Base-by-base conservation (phyloP, 1,140 invertebrate genomes). In the Galleria mellonella region DNA sequence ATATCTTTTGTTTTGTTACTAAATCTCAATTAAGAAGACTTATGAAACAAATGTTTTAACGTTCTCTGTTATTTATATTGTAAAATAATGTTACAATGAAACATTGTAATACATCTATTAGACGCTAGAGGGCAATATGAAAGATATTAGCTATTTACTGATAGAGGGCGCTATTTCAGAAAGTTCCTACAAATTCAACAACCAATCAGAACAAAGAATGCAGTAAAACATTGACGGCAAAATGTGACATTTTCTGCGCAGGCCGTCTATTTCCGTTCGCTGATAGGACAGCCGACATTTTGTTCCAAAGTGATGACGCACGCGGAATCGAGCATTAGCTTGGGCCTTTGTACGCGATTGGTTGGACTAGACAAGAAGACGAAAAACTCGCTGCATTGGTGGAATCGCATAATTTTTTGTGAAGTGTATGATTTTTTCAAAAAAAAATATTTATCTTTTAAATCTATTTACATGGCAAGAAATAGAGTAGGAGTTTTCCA, bases 251-350 rank as follows among this genome's bases (percentile, higher is more conserved):
- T 53, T 74, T 63, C 68, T 69, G 72, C 76, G 76, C 81, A 79
- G 72, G 72, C 65, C 70, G 67, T 48, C 57, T 75, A 76, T 81
- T 77, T 77, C 62, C 58, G 62, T 64, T 69, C 61, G 66, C 14
- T 72, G 71, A 75, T 81, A 79, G 72, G 76, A 23, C 48, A 61
- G 65, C 63, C 46, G 74, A 81, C 77, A 81, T 83, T 76, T 84
- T 84, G 76, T 75, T 76, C 72, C 62, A 53, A 53, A 47, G 43
- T 50, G 53, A 59, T 69, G 68, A 75, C 72, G 70, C 66, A 71
- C 51, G 51, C 55, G 27, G 56, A 46, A 66, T 62, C 55, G 44
- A 43, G 31, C 37, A 51, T 12, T 59, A 41, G 62, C 65, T 62
- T 17, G 81, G 82, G 81, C 74, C 78, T 67, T 67, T 82, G 55